Evolutionary conservation across 2,888 invertebrate species (phyloP).

Genomic region (Acrobasis repandana): DNA sequence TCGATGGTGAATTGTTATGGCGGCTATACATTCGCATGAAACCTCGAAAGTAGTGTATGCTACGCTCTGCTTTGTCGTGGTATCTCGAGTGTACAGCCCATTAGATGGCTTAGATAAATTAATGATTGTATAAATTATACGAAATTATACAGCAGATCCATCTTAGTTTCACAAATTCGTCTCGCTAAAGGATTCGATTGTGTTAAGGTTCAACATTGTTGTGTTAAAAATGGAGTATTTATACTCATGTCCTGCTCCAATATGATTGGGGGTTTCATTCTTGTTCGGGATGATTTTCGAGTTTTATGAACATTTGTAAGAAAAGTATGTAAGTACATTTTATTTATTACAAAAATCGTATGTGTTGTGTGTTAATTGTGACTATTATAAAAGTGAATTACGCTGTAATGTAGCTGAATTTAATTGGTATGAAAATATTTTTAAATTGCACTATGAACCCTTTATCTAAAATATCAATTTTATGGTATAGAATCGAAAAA

Average conservation of each 20-base stretch:
- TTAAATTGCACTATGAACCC: conserved; percentile 16
- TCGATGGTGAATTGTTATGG: conserved; percentile 17
- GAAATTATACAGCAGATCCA: conserved; percentile 6
- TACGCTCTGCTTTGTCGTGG: not conserved
- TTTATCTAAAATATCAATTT: conserved; percentile 17
- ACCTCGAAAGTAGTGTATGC: not conserved
- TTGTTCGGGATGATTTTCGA: conserved; percentile 6
- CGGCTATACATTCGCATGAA: not conserved
- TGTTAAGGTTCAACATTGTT: conserved; percentile 15
- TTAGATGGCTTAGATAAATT: conserved; percentile 21
- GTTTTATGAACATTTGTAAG: conserved; percentile 16
- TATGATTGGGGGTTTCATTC: conserved; percentile 17
- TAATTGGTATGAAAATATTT: conserved; percentile 20
- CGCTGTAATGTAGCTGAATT: conserved; percentile 19
- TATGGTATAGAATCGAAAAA: conserved; percentile 16
- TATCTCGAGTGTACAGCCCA: conserved; percentile 5
- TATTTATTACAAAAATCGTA: conserved; percentile 19
- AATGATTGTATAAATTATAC: conserved; percentile 20
- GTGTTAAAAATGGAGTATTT: conserved; percentile 4
- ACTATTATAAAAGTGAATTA: conserved; percentile 20
- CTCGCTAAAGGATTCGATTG: conserved; percentile 21
- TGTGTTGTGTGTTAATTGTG: conserved; percentile 20
- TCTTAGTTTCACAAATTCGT: conserved; percentile 21
- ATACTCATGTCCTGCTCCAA: conserved; percentile 6
- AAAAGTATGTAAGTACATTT: conserved; percentile 15